Conservation (phyloP, 2,113 vertebrate species). For the Echinops telfairi region DNA sequence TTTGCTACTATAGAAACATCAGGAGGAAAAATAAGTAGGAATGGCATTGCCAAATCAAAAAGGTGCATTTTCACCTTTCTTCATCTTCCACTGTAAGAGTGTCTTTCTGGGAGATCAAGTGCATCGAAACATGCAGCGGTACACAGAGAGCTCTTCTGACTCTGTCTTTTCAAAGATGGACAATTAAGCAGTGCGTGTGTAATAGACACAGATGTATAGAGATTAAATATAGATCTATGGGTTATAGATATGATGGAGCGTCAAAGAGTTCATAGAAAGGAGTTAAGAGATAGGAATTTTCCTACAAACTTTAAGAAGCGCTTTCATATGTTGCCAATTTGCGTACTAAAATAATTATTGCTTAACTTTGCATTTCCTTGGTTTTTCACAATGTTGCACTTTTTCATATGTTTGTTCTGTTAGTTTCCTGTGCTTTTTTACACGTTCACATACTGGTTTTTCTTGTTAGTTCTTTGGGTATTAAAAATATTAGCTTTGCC, state of each 20-base stretch:
- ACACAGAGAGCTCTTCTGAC: neutral
- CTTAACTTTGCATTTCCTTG: conserved; percentile 1
- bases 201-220: no score
- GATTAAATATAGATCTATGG: no score
- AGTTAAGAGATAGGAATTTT: no score
- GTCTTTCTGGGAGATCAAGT: neutral
- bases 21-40: conserved; percentile 45
- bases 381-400: conserved; percentile 2
- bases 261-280: no score
- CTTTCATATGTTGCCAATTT: neutral
- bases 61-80: neutral
- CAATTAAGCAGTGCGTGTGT: neutral
- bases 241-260: neutral
- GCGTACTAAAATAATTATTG: neutral
- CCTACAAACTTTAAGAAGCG: no score
- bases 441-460: neutral
- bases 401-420: neutral
- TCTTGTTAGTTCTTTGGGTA: conserved; percentile 48
- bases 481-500: conserved; percentile 27
- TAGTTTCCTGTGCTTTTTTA: neutral
- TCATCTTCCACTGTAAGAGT: neutral
- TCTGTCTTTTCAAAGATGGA: conserved; percentile 40
- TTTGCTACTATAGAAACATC: neutral
- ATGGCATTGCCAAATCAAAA: neutral
- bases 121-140: neutral